Percentiles rank a stretch among this genome's conserved stretches.
phyloP scores from a whole-genome alignment of 2,888 invertebrate genomes.

The Ectobius pallidus region DNA sequence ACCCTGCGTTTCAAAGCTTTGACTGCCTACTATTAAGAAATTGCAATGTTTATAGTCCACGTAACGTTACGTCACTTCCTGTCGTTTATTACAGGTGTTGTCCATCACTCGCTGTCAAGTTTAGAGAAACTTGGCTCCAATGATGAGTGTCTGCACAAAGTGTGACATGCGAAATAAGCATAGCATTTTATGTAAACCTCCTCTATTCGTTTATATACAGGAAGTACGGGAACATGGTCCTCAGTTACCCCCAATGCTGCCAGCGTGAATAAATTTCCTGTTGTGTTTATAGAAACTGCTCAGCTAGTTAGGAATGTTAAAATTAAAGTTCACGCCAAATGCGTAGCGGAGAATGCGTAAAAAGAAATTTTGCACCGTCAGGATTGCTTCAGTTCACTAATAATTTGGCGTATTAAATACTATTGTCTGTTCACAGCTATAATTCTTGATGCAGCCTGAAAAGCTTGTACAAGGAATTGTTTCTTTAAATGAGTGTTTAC shows the following conservation, averaged over 20 bases:
- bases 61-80: slow-evolving; percentile 10
- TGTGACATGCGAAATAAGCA: slow-evolving; percentile 20
- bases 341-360: no score
- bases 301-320: not conserved
- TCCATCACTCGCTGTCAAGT: slow-evolving; percentile 11
- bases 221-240: slow-evolving; percentile 16
- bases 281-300: not conserved
- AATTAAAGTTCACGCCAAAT: slow-evolving; percentile 16
- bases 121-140: slow-evolving; percentile 17
- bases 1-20: not conserved
- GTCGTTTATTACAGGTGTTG: slow-evolving; percentile 20
- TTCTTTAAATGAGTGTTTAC: no score
- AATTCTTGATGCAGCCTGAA: no score
- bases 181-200: not conserved
- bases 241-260: not conserved
- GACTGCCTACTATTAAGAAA: slow-evolving; percentile 13
- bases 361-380: no score
- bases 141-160: slow-evolving; percentile 17
- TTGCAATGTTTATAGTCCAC: slow-evolving; percentile 13
- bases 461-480: no score
- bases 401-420: no score
- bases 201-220: not conserved
- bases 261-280: slow-evolving; percentile 13
- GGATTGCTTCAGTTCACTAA: no score
- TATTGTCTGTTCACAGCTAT: no score